These are phyloP conservation scores for Argyrosomus regius DNA, from an alignment of 2,797 vertebrate species.

Conservation along the genomic window DNA sequence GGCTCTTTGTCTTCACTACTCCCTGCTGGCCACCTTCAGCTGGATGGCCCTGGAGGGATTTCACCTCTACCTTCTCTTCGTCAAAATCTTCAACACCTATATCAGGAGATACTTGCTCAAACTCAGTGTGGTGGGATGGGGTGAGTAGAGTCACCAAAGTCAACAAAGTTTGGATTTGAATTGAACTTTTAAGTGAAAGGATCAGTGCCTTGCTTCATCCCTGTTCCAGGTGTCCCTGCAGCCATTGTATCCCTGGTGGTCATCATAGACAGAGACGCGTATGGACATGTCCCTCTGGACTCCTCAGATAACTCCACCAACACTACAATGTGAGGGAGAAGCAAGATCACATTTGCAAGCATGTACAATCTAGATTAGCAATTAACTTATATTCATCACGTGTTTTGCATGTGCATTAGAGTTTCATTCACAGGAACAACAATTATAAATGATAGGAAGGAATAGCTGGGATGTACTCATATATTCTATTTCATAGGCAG, in stretches of 20 bases:
- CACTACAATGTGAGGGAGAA: slow-evolving; percentile 51
- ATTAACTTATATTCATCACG: background rate
- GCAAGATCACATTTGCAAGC: background rate
- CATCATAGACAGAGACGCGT: slow-evolving; percentile 48
- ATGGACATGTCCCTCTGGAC: slow-evolving; percentile 42
- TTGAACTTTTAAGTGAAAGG: background rate
- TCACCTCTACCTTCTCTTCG: slow-evolving; percentile 87
- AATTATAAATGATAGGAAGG: no score
- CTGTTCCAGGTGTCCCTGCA: slow-evolving; percentile 80
- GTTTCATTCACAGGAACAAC: background rate
- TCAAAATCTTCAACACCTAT: slow-evolving; percentile 88
- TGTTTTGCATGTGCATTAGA: slow-evolving; percentile 5
- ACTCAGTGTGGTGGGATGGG: slow-evolving; percentile 87
- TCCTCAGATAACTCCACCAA: slow-evolving; percentile 3
- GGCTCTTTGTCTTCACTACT: slow-evolving; percentile 80
- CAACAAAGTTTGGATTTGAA: background rate
- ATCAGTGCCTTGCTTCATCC: background rate
- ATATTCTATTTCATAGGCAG: no score
- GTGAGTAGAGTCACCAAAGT: slow-evolving; percentile 75
- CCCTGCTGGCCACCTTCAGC: slow-evolving; percentile 82
- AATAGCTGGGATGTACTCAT: no score
- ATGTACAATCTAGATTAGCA: background rate
- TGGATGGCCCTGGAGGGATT: slow-evolving; percentile 89
- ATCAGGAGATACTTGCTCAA: slow-evolving; percentile 87
- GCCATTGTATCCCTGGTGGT: slow-evolving; percentile 72